Percentiles rank a stretch among this genome's conserved stretches.
Evolutionary conservation across 2,113 vertebrate species (phyloP).

Genomic region (Pygoscelis adeliae): DNA sequence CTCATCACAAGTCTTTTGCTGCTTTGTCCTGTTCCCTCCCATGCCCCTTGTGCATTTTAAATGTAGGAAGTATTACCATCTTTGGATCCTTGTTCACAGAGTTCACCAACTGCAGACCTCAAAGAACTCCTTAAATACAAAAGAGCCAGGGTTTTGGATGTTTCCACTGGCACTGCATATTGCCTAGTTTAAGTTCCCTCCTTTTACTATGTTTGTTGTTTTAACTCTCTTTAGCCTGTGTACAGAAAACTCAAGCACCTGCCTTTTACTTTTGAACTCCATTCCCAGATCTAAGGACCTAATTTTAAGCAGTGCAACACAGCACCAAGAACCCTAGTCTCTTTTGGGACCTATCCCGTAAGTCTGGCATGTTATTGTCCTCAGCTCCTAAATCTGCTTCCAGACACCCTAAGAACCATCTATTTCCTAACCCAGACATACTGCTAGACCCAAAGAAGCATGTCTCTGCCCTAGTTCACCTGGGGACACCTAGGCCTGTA

Average conservation of each 20-base stretch:
- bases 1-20: neutral
- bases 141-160: neutral
- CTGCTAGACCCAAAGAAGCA: neutral
- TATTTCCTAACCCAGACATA: neutral
- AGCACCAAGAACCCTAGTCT: neutral
- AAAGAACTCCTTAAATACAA: neutral
- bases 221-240: neutral
- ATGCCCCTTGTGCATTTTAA: neutral
- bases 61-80: neutral
- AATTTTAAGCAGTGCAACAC: neutral
- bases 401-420: neutral
- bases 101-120: slow-evolving; percentile 1
- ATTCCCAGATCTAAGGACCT: neutral
- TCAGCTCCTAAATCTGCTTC: neutral
- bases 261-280: neutral
- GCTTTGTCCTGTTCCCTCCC: slow-evolving; percentile 8
- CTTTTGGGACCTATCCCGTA: neutral
- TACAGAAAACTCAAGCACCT: neutral
- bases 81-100: slow-evolving; percentile 2
- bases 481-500: neutral
- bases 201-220: neutral
- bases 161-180: neutral
- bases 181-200: neutral
- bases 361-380: neutral
- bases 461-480: neutral